Conservation (phyloP, 2,888 invertebrate genomes). For the Pantelozetes paolii region DNA sequence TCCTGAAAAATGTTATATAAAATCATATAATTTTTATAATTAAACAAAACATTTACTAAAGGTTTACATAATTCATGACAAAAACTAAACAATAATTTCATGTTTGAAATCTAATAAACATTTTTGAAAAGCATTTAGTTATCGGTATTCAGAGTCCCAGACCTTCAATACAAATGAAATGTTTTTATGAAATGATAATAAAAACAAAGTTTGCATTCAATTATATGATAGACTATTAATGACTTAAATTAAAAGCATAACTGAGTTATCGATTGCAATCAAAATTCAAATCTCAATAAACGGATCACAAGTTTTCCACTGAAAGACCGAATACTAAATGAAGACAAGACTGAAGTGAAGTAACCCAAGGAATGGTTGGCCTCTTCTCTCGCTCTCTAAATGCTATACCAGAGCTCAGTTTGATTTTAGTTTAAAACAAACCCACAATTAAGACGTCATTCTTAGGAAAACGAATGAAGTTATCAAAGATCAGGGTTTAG, state of each 20-base stretch:
- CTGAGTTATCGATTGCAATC: neutral
- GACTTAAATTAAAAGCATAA: slow-evolving; percentile 2
- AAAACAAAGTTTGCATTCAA: neutral
- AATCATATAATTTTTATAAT: too few species aligned
- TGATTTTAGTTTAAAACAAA: slow-evolving; percentile 1
- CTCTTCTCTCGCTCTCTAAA: neutral
- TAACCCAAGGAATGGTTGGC: neutral
- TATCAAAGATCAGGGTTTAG: slow-evolving; percentile 30
- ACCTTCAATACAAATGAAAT: too few species aligned
- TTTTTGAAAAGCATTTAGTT: too few species aligned
- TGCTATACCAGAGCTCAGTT: neutral
- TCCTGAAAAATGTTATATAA: too few species aligned
- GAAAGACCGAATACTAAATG: neutral
- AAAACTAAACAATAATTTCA: neutral
- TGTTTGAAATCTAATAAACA: slow-evolving; percentile 4
- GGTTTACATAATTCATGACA: neutral
- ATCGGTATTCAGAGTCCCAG: too few species aligned
- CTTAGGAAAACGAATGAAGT: slow-evolving; percentile 31
- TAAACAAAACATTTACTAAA: too few species aligned
- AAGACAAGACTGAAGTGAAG: neutral
- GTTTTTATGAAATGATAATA: too few species aligned
- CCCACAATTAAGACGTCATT: slow-evolving; percentile 31
- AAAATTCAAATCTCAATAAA: neutral
- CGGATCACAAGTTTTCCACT: neutral
- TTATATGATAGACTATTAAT: neutral